Evolutionary conservation across 1,140 invertebrate genomes (phyloP).

Genomic region (Temnothorax curvispinosus): DNA sequence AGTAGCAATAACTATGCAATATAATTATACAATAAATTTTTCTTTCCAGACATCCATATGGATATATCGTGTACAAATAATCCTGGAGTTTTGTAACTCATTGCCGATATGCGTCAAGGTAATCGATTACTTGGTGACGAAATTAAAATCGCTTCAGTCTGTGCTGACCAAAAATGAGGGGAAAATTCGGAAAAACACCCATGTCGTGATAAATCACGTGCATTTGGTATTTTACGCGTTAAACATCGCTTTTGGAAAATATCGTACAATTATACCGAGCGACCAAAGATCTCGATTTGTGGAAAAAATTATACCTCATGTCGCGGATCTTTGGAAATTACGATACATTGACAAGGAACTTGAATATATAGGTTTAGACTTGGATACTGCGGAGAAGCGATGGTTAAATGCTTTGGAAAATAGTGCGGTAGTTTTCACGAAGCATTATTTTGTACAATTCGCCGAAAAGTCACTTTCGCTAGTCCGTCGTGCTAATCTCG

Average conservation of each 20-base stretch:
- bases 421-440: not conserved
- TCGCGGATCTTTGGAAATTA: slow-evolving; percentile 62
- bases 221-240: slow-evolving; percentile 61
- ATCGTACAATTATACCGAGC: slow-evolving; percentile 2
- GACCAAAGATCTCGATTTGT: not conserved
- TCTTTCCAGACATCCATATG: slow-evolving; percentile 41
- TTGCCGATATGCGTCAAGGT: slow-evolving; percentile 41
- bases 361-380: not conserved
- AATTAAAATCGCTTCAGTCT: slow-evolving; percentile 32
- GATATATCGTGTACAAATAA: slow-evolving; percentile 53
- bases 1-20: not conserved
- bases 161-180: not conserved
- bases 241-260: slow-evolving; percentile 50
- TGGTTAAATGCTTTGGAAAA: slow-evolving; percentile 52
- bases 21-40: slow-evolving; percentile 6
- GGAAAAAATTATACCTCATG: slow-evolving; percentile 11
- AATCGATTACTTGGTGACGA: slow-evolving; percentile 53
- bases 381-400: not conserved
- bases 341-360: slow-evolving; percentile 3
- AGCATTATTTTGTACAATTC: slow-evolving; percentile 23
- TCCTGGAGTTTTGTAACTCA: slow-evolving; percentile 59
- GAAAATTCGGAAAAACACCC: not conserved
- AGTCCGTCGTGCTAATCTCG: not conserved
- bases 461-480: slow-evolving; percentile 30
- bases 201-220: slow-evolving; percentile 23